Base-by-base conservation (phyloP, 2,113 vertebrate genomes). In the Castor canadensis region DNA sequence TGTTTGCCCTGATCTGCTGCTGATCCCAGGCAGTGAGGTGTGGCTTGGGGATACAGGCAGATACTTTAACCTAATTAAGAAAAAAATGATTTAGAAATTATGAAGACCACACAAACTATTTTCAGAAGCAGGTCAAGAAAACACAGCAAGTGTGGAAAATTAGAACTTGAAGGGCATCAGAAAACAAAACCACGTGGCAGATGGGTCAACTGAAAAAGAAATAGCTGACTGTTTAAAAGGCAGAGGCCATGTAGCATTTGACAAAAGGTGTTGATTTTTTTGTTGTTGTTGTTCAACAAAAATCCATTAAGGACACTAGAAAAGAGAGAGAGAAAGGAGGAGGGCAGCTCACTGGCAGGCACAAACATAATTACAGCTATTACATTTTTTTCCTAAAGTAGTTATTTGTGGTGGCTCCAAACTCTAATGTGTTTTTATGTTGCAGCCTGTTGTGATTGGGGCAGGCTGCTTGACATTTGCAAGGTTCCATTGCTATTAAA, bases 281-380 rank as follows among this genome's bases (percentile, higher is more conserved):
- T 80, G 43, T 69, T 40, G 52, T 85, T 89, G 92, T 76, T 69
- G 64, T 72, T 38, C 81, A 92, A 92, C 87, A 81, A 87, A 97
- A 96, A 94, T 93, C 76, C 88, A 89, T 67, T 58, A n/a, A 69
- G 35, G 60, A 45, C 87, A 93, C 13, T 38, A 91, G 52, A 40
- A n/a, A 49, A 90, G 79, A 79, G 32, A 62, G 52, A 56, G 87
- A 22, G 40, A 47, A 49, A 71, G 60, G 43, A 91, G 62, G 87
- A 60, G 15, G 52, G 87, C 35, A 32, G 83, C 58, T 94, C 96
- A 97, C 75, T 89, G 94, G 91, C 94, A 97, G 88, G 80, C 97
- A 96, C 96, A 96, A 97, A 96, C 91, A 82, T 97, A 97, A 98
- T 97, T 97, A 96, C 69, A 95, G 94, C 97, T 97, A 87, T 97